phyloP scores from a whole-genome alignment of 2,888 invertebrate genomes.

The Drosophila peninsularis region DNA sequence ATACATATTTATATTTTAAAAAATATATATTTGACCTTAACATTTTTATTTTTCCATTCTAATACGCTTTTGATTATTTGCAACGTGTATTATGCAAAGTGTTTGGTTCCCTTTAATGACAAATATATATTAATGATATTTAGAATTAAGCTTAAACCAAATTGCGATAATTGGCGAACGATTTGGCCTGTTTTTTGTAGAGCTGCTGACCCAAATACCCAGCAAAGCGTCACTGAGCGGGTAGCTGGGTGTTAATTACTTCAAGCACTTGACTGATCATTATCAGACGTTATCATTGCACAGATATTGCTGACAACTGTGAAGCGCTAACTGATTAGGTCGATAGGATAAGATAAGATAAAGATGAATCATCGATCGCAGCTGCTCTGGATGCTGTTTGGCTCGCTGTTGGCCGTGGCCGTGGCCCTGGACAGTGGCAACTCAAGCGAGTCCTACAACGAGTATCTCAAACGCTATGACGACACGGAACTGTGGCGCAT shows the following conservation, averaged over 20 bases:
- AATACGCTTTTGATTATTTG: too few species aligned
- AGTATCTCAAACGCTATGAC: slow-evolving; percentile 70
- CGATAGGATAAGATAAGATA: too few species aligned
- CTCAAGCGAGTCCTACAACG: slow-evolving; percentile 6
- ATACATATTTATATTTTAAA: too few species aligned
- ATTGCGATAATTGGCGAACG: neutral
- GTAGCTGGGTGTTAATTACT: slow-evolving; percentile 23
- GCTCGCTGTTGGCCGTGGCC: slow-evolving; percentile 20
- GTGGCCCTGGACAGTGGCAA: neutral
- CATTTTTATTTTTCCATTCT: too few species aligned
- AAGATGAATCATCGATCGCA: slow-evolving; percentile 12
- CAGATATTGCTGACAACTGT: slow-evolving; percentile 20
- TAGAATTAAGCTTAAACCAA: neutral
- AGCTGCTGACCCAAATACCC: slow-evolving; percentile 9
- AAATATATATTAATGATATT: neutral
- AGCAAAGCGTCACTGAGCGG: neutral
- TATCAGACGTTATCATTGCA: slow-evolving; percentile 25
- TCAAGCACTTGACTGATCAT: slow-evolving; percentile 3
- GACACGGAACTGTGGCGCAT: slow-evolving; percentile 82
- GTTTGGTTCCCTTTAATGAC: too few species aligned
- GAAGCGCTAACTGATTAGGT: slow-evolving; percentile 6
- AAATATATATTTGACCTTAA: too few species aligned
- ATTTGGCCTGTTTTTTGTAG: neutral
- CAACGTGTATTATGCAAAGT: too few species aligned
- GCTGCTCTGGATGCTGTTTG: slow-evolving; percentile 33